Base-by-base conservation (phyloP, 2,797 vertebrate species). In the Knipowitschia caucasica region DNA sequence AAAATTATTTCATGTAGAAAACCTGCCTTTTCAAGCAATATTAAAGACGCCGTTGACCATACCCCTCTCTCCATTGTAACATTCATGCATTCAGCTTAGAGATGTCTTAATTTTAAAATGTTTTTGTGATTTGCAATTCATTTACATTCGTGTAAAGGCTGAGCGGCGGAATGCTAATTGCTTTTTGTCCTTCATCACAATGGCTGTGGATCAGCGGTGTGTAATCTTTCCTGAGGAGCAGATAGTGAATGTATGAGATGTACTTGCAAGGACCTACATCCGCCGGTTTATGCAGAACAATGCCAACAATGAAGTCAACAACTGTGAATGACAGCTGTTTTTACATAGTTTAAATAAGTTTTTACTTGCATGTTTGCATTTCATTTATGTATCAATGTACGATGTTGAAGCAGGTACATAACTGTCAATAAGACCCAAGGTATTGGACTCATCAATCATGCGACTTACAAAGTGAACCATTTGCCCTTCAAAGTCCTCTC, bases 231-330 rank as follows among this genome's bases (percentile, higher is more conserved):
- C 71, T 6, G 11, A 59, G 63, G 64, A 71, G 67, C 71, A 72
- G 64, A 71, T 62, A 57, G 56, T 84, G 83, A 88, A 89, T 87
- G 86, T 88, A 68, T 56, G 69, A 62, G 64, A 64, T 53, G 53
- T 71, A 53, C 69, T 64, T 59, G 54, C 71, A 45, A 58, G 80
- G 77, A 82, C 77, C 78, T 73, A 62, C 27, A 35, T 61, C 30
- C 34, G 63, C 15, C 49, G 33, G 23, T 35, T 49, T 43, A 60
- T 69, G 66, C 78, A 78, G 45, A 34, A 24, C 68, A 59, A 61
- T 45, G 73, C 74, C 75, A 69, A 59, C 52, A 69, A 53, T 62
- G 43, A 66, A 76, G 58, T 62, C 47, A 26, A 66, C 70, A 60
- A 78, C 83, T 78, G 78, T 77, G 67, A 86, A 76, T 36, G n/a